Conservation (phyloP, 2,113 vertebrate species). For the Lagenorhynchus albirostris region DNA sequence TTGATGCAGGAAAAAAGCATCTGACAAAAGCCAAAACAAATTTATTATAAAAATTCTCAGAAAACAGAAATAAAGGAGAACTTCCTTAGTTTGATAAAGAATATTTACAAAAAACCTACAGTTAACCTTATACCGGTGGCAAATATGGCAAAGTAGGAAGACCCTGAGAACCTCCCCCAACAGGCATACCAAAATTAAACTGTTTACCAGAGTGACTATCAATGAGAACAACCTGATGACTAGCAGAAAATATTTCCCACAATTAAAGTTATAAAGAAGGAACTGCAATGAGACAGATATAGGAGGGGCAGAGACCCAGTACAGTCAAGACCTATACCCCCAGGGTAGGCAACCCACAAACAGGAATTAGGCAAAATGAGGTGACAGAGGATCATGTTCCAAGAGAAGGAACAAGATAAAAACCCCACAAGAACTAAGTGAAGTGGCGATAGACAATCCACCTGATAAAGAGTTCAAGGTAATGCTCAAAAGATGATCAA, state of each 20-base stretch:
- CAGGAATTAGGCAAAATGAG: background rate
- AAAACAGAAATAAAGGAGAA: background rate
- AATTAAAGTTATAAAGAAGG: background rate
- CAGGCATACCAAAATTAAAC: background rate
- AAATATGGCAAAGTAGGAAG: background rate
- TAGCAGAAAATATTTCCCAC: background rate
- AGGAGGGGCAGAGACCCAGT: background rate
- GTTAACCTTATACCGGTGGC: background rate
- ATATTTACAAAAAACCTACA: background rate
- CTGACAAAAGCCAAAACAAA: background rate
- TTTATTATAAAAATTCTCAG: background rate
- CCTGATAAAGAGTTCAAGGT: background rate
- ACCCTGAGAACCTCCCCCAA: background rate
- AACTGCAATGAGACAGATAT: background rate
- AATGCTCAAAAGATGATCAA: background rate
- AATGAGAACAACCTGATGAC: background rate
- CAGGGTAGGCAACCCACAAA: background rate
- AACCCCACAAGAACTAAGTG: background rate
- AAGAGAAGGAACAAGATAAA: background rate
- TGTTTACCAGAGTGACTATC: background rate
- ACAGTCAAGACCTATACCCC: background rate
- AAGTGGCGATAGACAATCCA: background rate
- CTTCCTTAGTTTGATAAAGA: background rate
- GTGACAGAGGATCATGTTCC: background rate
- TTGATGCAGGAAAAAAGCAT: too few species aligned